Evolutionary conservation across 2,888 invertebrate species (phyloP).

Genomic region (Pandemis cinnamomeana): DNA sequence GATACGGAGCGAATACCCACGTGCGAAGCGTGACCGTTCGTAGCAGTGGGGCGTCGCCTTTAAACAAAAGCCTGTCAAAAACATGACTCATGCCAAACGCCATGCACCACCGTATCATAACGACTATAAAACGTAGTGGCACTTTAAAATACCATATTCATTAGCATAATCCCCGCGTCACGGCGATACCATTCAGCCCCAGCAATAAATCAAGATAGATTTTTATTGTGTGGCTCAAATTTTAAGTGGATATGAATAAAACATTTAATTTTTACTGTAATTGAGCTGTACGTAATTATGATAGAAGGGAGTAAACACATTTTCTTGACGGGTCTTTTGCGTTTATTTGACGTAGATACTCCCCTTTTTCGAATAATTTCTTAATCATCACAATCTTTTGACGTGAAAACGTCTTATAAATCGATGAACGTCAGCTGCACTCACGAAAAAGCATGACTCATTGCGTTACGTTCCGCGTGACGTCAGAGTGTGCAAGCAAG

Average conservation of each 20-base stretch:
- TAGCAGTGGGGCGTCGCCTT: too few species aligned
- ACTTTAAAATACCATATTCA: slow-evolving; percentile 35
- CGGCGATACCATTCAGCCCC: slow-evolving; percentile 20
- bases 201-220: slow-evolving; percentile 36
- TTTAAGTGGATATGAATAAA: slow-evolving; percentile 37
- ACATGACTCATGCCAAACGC: not conserved
- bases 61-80: not conserved
- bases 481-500: too few species aligned
- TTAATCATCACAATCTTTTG: too few species aligned
- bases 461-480: too few species aligned
- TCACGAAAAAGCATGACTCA: too few species aligned
- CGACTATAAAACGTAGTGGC: slow-evolving; percentile 10
- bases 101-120: not conserved
- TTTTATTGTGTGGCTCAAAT: slow-evolving; percentile 30
- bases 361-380: too few species aligned
- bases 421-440: too few species aligned
- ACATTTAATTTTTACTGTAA: slow-evolving; percentile 34
- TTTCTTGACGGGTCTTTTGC: not conserved
- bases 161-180: slow-evolving; percentile 34
- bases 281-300: slow-evolving; percentile 1
- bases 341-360: not conserved
- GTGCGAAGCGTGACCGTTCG: too few species aligned
- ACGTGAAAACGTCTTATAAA: too few species aligned
- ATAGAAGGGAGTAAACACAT: not conserved
- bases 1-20: too few species aligned